Evolutionary conservation across 2,888 invertebrate species (phyloP), one percentile per base, ranked within the genome.

Genomic region (Spisula subtruncata): DNA sequence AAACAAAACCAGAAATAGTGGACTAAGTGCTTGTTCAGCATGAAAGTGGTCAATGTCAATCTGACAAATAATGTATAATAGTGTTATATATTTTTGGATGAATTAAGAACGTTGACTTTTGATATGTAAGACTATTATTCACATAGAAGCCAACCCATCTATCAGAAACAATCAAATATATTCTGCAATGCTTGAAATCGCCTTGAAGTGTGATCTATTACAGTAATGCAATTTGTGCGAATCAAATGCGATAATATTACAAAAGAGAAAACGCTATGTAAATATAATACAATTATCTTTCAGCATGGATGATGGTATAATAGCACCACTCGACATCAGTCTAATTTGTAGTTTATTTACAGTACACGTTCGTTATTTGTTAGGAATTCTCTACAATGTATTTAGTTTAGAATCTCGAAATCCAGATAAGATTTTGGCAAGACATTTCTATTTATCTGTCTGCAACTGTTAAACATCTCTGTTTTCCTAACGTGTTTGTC

Each of bases 391-490:
- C 51, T 48, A 75, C 75, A 75, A 35, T 35, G 75, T 75, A 75
- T 51, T 75, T 41, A 84, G 84, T 84, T 83, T 71, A 84, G 29
- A 71, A 75, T 75, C 71, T 51, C 48, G 71, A 84, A 84, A 48
- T 71, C 41, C 56, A 41, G 85, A 85, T 85, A 80, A 85, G 41
- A 85, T 25, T 75, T 85, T 85, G 85, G 85, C 85, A 85, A 18
- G 25, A 5, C 25, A 29, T 41, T 56, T 35, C 20, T 75, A 80
- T 51, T 79, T 85, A 85, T 85, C 85, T 56, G 85, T 80, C 85
- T 85, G 85, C 85, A 85, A 56, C 54, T 56, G 79, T 85, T 85
- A 80, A 85, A 79, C 79, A 80, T 79, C 66, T 85, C 85, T 80
- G 85, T 80, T 80, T 79, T 80, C 41, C 41, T 85, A 84, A 85